Base-by-base conservation (phyloP, 2,797 vertebrate genomes). In the Bryconaethiops microstoma region DNA sequence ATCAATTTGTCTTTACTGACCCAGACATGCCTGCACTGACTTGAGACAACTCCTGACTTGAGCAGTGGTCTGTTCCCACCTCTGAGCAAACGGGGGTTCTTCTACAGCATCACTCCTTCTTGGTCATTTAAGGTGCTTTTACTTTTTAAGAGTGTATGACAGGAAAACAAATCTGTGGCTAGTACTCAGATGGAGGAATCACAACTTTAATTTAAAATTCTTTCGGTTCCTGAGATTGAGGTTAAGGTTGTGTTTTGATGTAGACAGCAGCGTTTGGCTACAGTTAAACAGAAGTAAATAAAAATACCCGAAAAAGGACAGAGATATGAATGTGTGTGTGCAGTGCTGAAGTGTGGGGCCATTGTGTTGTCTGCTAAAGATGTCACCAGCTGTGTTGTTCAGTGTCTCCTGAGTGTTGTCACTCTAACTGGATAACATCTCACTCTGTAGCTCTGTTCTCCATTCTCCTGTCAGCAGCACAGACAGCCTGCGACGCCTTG, bases 361-460 rank as follows among this genome's bases (percentile, higher is more conserved):
- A 25, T 42, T 54, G n/a, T 74, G 68, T 73, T 60, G 55, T 74
- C 77, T 64, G 68, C 74, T 77, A 74, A 80, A 80, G 39, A 64
- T 74, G 80, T 70, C 77, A 60, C 69, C 64, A 77, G 55, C 59
- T 64, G 70, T 70, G 77, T 74, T 69, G 69, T 62, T 69, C 25
- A 54, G 57, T 77, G 57, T 82, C 78, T 72, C 74, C 64, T 55
- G 69, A 74, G 72, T 85, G 64, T 74, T 74, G 35, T 50, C 23
- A 74, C 78, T 80, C 78, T 75, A 80, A 79, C 78, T 84, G 70
- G 74, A 79, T 77, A 62, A 80, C 69, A 80, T 57, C 48, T 55
- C 78, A 68, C 63, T 67, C 62, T 77, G 69, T 62, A 17, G 21
- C 40, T 77, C 21, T 45, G 35, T 80, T 77, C 69, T 59, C 77